Evolutionary conservation across 2,888 invertebrate genomes (phyloP), one percentile per base, ranked within the genome.

Genomic region (Leptopilina myrica): DNA sequence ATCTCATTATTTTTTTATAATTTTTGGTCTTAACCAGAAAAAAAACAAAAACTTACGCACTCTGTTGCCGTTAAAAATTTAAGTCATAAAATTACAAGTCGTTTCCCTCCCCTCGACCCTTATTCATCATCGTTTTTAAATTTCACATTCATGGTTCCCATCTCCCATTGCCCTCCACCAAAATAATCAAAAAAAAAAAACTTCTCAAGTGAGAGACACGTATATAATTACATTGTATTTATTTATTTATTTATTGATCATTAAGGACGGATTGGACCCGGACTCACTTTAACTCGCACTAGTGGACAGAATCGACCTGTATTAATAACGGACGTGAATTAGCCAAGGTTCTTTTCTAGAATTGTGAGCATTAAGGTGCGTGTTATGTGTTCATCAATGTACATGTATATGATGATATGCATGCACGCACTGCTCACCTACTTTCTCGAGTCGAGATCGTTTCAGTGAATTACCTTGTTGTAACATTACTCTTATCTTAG

Each of bases 11-110:
- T 49, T 49, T 49, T 49, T 49, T 49, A 12, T 11, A 49, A 11
- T 49, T 11, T 49, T 73, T 56, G 73, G 76, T 20, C 15, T 40
- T 40, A 56, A 59, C 69, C 53, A 64, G 11, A 49, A 49, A 49
- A 49, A 7, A 43, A 43, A 49, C 9, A 49, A 49, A 49, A 49
- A 49, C 12, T 12, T 78, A 75, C 77, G 78, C 78, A 78, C 64
- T 14, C 64, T 85, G 83, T 83, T 80, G 85, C 83, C 83, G 79
- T 81, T 84, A 85, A 81, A 85, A 81, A 66, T 78, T 77, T 85
- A 84, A 84, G 79, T 84, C 82, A 66, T 82, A 82, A 43, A 82
- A 64, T 82, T 78, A 84, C 78, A 80, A 76, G 79, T 77, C 77
- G 43, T 59, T 43, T 79, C 80, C 80, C 49, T 4, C 49, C 49